Base-by-base conservation (phyloP, 2,888 invertebrate genomes). In the Campoletis raptor region DNA sequence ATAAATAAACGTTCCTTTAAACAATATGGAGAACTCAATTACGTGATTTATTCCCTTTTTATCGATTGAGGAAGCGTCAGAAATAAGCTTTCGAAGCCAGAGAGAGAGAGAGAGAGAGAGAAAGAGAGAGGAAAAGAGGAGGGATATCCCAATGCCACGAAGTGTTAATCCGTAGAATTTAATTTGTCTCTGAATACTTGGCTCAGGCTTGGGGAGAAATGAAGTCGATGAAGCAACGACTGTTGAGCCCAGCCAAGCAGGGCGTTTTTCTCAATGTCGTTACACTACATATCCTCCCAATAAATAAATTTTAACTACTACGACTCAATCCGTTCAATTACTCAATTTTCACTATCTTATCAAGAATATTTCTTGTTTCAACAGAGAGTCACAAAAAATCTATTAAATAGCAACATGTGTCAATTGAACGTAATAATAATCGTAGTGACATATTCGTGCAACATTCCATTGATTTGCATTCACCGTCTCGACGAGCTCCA, bases 231-330 rank as follows among this genome's bases (percentile, higher is more conserved):
- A 69, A 81, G 66, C 81, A n/a, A 30, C 30, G 42, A 10, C 57
- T 21, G 54, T 30, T 30, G 81, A 45, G 54, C 45, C 4, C 45
- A 40, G 48, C 40, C 57, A 42, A 64, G 21, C 74, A 52, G 76
- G 83, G 83, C 83, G 83, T 83, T 86, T 83, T 86, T 86, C 80
- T 61, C 21, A 72, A 72, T 61, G 45, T 83, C 85, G 73, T 73
- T 6, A 15, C 37, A 1, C 73, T 15, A 24, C n/a, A 15, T 24
- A 61, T 21, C 37, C 12, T 36, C 5, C 36, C 24, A 42, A 21
- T 61, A 30, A 5, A 4, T 30, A 30, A 10, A 0, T 12, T 61
- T 12, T 5, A 61, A 61, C 57, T 61, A 4, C 12, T 30, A 30
- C 24, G 24, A 61, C 9, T 61, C 12, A 12, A 30, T 61, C 15